Evolutionary conservation across 1,140 invertebrate species (phyloP).

Genomic region (Drosophila quadrilineata): DNA sequence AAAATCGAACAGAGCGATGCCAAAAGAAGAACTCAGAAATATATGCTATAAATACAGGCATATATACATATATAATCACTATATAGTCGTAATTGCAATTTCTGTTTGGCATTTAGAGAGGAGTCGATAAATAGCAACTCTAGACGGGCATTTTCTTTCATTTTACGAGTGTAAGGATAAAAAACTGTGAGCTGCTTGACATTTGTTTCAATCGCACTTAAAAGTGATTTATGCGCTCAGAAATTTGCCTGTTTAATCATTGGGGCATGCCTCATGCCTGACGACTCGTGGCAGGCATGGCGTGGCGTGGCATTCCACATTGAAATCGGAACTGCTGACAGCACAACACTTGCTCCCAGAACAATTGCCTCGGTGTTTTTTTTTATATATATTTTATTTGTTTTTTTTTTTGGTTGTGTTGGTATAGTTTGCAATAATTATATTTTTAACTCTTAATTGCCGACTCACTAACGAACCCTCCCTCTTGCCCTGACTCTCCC

Average conservation of each 20-base stretch:
- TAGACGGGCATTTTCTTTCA: not conserved
- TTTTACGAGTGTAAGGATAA: conserved; percentile 34
- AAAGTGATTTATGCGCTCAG: conserved; percentile 66
- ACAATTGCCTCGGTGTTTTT: conserved; percentile 9
- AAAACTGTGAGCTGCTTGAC: conserved; percentile 10
- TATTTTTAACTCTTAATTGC: conserved; percentile 80
- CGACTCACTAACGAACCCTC: conserved; percentile 44
- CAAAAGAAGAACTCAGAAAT: no score
- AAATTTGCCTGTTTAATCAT: conserved; percentile 48
- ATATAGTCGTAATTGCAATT: conserved; percentile 37
- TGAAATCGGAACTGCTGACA: conserved; percentile 36
- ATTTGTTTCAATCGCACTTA: conserved; percentile 42
- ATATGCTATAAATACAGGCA: no score
- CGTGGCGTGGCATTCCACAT: conserved; percentile 10
- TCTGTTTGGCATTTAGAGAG: conserved; percentile 57
- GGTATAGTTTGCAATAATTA: conserved; percentile 68
- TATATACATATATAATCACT: conserved; percentile 53
- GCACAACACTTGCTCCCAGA: conserved; percentile 31
- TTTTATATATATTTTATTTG: no score
- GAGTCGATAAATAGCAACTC: conserved; percentile 44
- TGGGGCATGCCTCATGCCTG: conserved; percentile 13
- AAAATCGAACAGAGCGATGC: conserved; percentile 32
- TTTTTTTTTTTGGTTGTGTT: not conserved
- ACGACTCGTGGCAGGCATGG: not conserved
- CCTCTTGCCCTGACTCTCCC: not conserved